Base-by-base conservation (phyloP, 2,113 vertebrate species). In the Rana temporaria region DNA sequence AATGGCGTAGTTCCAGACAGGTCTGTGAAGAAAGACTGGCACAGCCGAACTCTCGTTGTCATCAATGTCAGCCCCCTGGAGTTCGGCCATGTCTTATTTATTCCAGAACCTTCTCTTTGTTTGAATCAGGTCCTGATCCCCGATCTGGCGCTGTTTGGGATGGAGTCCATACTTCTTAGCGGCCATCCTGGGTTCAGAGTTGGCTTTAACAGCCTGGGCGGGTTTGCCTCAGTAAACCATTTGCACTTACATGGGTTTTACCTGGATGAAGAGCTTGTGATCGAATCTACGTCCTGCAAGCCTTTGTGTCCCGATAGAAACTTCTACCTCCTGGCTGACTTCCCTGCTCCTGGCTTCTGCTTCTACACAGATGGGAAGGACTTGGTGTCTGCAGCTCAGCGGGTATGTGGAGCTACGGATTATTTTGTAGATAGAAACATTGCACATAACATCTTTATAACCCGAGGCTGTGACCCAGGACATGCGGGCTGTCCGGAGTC, bases 181-280 rank as follows among this genome's bases (percentile, higher is more conserved):
- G 82, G 89, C 0, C 90, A 95, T 76, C 95, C 94, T 0, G 92
- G 93, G n/a, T 96, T 97, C 87, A 89, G 95, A 0, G 88, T 98
- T 0, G 97, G 97, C 1, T 99, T 99, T 86, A 99, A 99, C 88
- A 96, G 97, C 82, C 93, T 98, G 2, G 96, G 96, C 0, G 97
- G 90, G 3, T 92, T 95, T 86, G 97, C 97, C 19, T 99, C 97
- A 0, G 95, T 99, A 59, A 99, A 99, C 89, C 97, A 98, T 78
- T 88, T 98, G 12, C 97, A 98, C 79, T 88, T 99, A 1, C 97
- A 98, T 12, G 95, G 93, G 15, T 95, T 96, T 81, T 99, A 98
- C 87, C 84, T 99, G 79, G 38, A 86, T 7, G 87, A 88, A 5
- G 72, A 92, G 63, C 90, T 99, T 62, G 89, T 85, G 0, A 85